phyloP scores from a whole-genome alignment of 2,113 vertebrate species.

The Gambusia holbrooki region DNA sequence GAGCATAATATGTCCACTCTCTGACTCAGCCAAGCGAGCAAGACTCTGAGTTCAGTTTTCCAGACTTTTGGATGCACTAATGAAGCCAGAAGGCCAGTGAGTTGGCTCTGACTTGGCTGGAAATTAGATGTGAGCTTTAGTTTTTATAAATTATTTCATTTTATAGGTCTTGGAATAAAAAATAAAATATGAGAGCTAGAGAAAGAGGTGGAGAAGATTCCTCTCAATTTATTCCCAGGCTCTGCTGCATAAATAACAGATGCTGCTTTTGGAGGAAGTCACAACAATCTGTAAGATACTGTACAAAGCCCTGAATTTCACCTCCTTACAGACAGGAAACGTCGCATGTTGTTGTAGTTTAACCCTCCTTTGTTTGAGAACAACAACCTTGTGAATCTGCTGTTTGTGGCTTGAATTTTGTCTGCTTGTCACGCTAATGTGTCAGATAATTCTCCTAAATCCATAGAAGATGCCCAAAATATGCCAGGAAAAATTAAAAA shows the following conservation, averaged over 20 bases:
- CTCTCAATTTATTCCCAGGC: constrained; percentile 30
- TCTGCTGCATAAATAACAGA: constrained; percentile 50
- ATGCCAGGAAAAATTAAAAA: constrained; percentile 3
- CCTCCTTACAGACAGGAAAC: background rate
- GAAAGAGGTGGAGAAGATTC: constrained; percentile 7
- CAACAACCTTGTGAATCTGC: too few relatives aligned
- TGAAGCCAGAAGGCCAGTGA: constrained; percentile 8
- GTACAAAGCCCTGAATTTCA: constrained; percentile 25
- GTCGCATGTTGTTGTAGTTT: background rate
- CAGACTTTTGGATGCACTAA: constrained; percentile 1
- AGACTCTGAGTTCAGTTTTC: constrained; percentile 41
- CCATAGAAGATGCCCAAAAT: background rate
- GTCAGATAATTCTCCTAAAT: constrained; percentile 5
- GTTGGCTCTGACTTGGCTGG: background rate
- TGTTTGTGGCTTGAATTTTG: background rate
- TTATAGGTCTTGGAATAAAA: constrained; percentile 11
- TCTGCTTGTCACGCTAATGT: background rate
- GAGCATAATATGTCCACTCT: constrained; percentile 17
- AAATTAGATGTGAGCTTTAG: background rate
- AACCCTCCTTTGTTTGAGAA: background rate
- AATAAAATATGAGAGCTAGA: background rate
- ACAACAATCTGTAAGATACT: constrained; percentile 20
- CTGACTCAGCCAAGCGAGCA: constrained; percentile 29
- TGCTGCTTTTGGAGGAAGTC: constrained; percentile 24
- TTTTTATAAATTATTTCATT: constrained; percentile 1